Base-by-base conservation (phyloP, 2,113 vertebrate species). In the Pardalotus punctatus region DNA sequence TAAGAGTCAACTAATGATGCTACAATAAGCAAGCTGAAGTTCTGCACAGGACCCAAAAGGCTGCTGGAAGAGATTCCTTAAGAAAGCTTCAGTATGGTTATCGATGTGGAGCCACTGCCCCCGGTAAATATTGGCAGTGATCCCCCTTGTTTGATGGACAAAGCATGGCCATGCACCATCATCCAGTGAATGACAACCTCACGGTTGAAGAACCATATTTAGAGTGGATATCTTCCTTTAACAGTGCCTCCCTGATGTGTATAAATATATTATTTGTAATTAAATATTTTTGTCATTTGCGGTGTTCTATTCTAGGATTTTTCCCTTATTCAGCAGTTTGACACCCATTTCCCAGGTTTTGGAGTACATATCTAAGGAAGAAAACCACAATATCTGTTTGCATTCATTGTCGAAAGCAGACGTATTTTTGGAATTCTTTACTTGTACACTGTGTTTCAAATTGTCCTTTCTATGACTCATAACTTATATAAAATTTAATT, bases 371-470 rank as follows among this genome's bases (percentile, higher is more conserved):
- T 76, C 36, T 76, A 28, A 60, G 42, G 7, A 11, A 58, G 56
- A 72, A 86, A 86, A 78, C 22, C 47, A 73, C 14, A 60, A 5
- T 24, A 43, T 64, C 12, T 86, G 0, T 93, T 67, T 65, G 24
- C 19, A 31, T 82, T 58, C 36, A 33, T 24, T 69, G 42, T 66
- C 0, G 2, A 72, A 94, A 93, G 10, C 33, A 91, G 69, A 2
- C 6, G 24, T 42, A 6, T 47, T 91, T 89, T 85, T 76, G 5
- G 22, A 88, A 12, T 31, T 48, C 8, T 60, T 91, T 90, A 35
- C 57, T 92, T 40, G 31, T 67, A 64, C 17, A 51, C 45, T 43
- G 51, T 38, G 74, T 94, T 96, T 97, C 69, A 91, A 84, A 94
- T 90, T 82, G 38, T 19, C 35, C 31, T 71, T 96, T 95, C 42